These are phyloP conservation scores for Macaria liturata DNA, from an alignment of 2,888 invertebrate genomes.

Conservation along the genomic window DNA sequence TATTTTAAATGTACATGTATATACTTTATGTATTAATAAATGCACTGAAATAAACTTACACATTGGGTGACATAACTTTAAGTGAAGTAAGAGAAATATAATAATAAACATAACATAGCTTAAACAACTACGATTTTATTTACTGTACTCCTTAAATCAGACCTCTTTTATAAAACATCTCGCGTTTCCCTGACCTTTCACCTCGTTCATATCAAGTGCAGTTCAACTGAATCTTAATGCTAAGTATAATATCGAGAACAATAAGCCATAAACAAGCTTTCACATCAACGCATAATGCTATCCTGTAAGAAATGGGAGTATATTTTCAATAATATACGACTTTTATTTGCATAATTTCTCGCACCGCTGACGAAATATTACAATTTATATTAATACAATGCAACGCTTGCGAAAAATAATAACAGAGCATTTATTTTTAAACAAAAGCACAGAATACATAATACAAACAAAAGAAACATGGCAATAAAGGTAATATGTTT, in stretches of 20 bases:
- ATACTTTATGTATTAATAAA: too few species aligned
- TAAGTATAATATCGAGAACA: conserved; percentile 72
- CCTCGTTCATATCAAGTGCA: conserved; percentile 55
- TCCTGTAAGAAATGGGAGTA: conserved; percentile 60
- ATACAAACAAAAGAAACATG: too few species aligned
- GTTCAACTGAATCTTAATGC: conserved; percentile 65
- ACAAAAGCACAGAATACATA: too few species aligned
- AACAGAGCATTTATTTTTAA: too few species aligned
- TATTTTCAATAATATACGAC: conserved; percentile 63
- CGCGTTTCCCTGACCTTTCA: conserved; percentile 50
- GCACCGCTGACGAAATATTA: conserved; percentile 38
- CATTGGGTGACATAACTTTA: too few species aligned
- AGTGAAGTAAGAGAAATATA: too few species aligned
- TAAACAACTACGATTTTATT: too few species aligned
- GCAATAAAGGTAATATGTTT: too few species aligned
- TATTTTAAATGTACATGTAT: too few species aligned
- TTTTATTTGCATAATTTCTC: conserved; percentile 53
- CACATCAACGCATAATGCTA: conserved; percentile 72
- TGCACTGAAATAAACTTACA: too few species aligned
- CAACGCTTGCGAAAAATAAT: conserved; percentile 5
- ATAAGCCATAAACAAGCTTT: conserved; percentile 74
- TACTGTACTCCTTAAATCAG: too few species aligned
- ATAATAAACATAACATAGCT: too few species aligned
- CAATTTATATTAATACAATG: conserved; percentile 23
- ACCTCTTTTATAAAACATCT: conserved; percentile 29